Evolutionary conservation across 2,888 invertebrate species (phyloP).

Genomic region (Dynastes tityus): DNA sequence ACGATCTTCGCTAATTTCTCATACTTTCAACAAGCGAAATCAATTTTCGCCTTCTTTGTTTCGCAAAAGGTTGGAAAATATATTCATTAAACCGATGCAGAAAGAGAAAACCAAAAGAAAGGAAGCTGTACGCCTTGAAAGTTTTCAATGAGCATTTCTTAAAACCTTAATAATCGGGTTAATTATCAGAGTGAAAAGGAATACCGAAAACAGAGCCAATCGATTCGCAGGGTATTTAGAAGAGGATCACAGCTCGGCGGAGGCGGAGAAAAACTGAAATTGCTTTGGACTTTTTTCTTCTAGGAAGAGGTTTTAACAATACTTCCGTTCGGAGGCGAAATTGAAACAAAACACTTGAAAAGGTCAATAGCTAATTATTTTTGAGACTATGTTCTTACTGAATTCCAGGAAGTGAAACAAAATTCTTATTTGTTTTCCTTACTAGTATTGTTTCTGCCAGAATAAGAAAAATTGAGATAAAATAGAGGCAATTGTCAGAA

Average conservation of each 20-base stretch:
- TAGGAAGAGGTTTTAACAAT: slow-evolving; percentile 12
- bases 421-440: too few relatives aligned
- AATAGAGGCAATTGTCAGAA: too few relatives aligned
- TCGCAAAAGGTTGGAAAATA: slow-evolving; percentile 1
- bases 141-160: slow-evolving; percentile 24
- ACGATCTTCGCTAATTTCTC: not conserved
- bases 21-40: slow-evolving; percentile 25
- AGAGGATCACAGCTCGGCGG: not conserved
- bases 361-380: too few relatives aligned
- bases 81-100: slow-evolving; percentile 23
- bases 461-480: too few relatives aligned
- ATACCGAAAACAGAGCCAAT: slow-evolving; percentile 1
- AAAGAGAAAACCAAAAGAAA: not conserved
- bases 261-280: not conserved
- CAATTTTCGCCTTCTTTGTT: slow-evolving; percentile 10
- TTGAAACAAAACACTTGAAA: too few relatives aligned
- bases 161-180: slow-evolving; percentile 38
- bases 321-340: not conserved
- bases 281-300: not conserved
- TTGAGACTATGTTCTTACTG: too few relatives aligned
- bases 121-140: not conserved
- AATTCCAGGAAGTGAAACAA: too few relatives aligned
- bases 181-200: slow-evolving; percentile 30
- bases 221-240: slow-evolving; percentile 12
- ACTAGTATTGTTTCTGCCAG: too few relatives aligned